Base-by-base conservation (phyloP, 2,888 invertebrate species). In the Agrotis exclamationis region DNA sequence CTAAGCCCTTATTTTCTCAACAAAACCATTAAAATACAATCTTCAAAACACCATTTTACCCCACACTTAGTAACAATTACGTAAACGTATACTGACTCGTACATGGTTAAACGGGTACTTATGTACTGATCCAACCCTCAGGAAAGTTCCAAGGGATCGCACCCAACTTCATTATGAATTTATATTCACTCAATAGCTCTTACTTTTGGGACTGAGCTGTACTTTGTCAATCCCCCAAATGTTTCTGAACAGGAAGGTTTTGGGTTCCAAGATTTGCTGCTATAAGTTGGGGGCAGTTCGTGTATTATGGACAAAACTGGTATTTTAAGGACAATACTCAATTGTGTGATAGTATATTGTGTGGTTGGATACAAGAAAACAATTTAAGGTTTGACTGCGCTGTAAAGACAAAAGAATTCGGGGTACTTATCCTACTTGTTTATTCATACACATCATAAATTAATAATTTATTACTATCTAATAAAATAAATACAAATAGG, bases 171-270 rank as follows among this genome's bases (percentile, higher is more conserved):
- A 92, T 94, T 92, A 93, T 89, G 85, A 89, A 94, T 94, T 94
- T 92, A 94, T 91, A 93, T 93, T 94, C 94, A 91, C 92, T 93
- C 94, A 92, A 93, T 92, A 90, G 85, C 83, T 84, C 86, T 88
- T 87, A 87, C 86, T 87, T 85, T 84, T 71, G 84, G 84, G 79
- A 85, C 85, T 74, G 80, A 68, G 62, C 80, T 84, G 86, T 84
- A 85, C 85, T 90, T 90, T 90, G 88, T 89, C 87, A 90, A 88
- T 87, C 87, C 86, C 84, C 85, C 80, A 79, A 81, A 82, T 83
- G 86, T 85, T 86, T 63, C 69, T 69, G 65, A 83, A 82, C 79
- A 80, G 51, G 68, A 33, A 39, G 45, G 48, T 63, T 76, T 70
- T 65, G 48, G 59, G 70, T 33, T 68, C 24, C 39, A 56, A 45